Evolutionary conservation across 2,888 invertebrate species (phyloP).

Genomic region (Syritta pipiens): DNA sequence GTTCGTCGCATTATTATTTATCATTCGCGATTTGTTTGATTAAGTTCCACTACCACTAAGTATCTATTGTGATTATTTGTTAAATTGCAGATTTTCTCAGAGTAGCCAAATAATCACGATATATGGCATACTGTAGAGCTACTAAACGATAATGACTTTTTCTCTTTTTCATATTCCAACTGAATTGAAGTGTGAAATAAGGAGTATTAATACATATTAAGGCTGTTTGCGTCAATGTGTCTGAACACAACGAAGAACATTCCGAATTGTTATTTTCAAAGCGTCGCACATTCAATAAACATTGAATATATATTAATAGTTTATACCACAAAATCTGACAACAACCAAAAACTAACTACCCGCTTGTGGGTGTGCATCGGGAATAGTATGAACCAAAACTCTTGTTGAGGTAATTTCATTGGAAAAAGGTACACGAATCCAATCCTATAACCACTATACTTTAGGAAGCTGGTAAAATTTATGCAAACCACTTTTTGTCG

Average conservation of each 20-base stretch:
- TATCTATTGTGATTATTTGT: too few species aligned
- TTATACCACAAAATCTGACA: constrained; percentile 53
- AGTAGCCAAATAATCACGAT: too few species aligned
- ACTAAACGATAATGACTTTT: too few species aligned
- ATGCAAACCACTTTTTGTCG: constrained; percentile 64
- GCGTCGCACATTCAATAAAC: constrained; percentile 59
- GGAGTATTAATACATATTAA: neutral
- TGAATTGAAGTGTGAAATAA: constrained; percentile 2
- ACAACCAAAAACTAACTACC: constrained; percentile 54
- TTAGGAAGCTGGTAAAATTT: constrained; percentile 52
- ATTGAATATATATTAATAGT: constrained; percentile 57
- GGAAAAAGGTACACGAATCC: constrained; percentile 46
- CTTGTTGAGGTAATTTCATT: constrained; percentile 42
- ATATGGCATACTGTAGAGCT: too few species aligned
- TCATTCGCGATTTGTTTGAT: too few species aligned
- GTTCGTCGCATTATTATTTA: too few species aligned
- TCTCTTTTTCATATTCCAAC: neutral
- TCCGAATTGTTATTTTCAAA: constrained; percentile 41
- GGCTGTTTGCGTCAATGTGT: neutral
- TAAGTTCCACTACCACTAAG: too few species aligned
- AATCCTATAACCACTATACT: constrained; percentile 34
- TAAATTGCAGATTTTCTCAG: too few species aligned
- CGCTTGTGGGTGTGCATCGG: constrained; percentile 13
- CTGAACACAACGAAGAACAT: neutral
- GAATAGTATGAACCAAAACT: constrained; percentile 7